Conservation (phyloP, 2,888 invertebrate species). For the Andrena dorsata region DNA sequence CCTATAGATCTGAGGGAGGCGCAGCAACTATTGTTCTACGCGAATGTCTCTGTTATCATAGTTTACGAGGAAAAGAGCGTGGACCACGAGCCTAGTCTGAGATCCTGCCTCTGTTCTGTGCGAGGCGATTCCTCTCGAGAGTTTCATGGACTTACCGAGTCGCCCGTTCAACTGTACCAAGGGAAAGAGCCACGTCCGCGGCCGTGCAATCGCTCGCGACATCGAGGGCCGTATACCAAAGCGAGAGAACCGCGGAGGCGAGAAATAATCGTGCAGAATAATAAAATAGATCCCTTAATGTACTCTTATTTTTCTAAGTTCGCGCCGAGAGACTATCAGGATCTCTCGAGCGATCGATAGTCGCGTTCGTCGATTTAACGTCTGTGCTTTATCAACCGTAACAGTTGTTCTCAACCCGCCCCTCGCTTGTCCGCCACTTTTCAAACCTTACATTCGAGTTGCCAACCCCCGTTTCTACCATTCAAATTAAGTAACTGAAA, state of each 20-base stretch:
- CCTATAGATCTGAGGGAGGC: slow-evolving; percentile 49
- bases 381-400: slow-evolving; percentile 5
- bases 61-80: slow-evolving; percentile 70
- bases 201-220: slow-evolving; percentile 53
- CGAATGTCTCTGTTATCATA: slow-evolving; percentile 29
- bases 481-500: no score
- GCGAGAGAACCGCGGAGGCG: slow-evolving; percentile 39
- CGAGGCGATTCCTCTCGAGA: slow-evolving; percentile 37
- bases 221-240: slow-evolving; percentile 68
- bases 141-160: background rate
- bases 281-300: slow-evolving; percentile 4
- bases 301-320: slow-evolving; percentile 10
- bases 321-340: background rate
- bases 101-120: slow-evolving; percentile 77
- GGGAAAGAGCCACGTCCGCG: background rate
- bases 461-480: no score
- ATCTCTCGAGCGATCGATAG: background rate
- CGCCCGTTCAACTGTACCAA: background rate
- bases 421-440: background rate
- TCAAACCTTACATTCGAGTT: background rate
- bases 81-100: slow-evolving; percentile 80
- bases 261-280: slow-evolving; percentile 51
- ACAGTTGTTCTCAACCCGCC: background rate
- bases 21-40: slow-evolving; percentile 28
- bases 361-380: slow-evolving; percentile 6